Evolutionary conservation across 2,113 vertebrate genomes (phyloP).

Genomic region (Muntiacus muntjak): DNA sequence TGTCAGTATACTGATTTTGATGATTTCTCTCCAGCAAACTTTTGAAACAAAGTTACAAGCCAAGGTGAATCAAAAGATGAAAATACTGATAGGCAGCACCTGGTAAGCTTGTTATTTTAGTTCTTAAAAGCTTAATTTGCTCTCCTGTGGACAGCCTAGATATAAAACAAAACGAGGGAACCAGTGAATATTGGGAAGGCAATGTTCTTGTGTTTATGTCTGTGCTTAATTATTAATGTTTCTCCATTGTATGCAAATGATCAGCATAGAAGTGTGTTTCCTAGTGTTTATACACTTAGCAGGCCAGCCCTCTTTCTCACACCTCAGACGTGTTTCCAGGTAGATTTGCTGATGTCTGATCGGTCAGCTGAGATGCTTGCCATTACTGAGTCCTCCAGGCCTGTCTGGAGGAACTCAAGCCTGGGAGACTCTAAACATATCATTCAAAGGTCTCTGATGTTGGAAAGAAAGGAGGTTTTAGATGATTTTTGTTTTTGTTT

Average conservation of each 20-base stretch:
- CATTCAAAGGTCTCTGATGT: slow-evolving; percentile 46
- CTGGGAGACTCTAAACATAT: slow-evolving; percentile 37
- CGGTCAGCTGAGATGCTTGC: background rate
- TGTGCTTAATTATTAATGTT: background rate
- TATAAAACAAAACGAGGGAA: background rate
- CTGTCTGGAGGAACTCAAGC: slow-evolving; percentile 20
- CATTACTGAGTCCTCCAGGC: background rate
- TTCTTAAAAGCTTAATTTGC: background rate
- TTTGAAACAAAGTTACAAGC: slow-evolving; percentile 12
- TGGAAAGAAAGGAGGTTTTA: slow-evolving; percentile 51
- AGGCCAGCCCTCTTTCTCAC: background rate
- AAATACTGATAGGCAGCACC: background rate
- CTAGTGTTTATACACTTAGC: background rate
- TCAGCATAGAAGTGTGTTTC: background rate
- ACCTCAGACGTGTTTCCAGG: background rate
- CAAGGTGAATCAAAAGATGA: background rate
- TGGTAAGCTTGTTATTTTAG: background rate
- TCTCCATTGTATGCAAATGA: background rate
- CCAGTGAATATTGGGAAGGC: background rate
- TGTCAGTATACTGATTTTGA: background rate
- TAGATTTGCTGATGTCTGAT: background rate
- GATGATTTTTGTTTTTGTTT: slow-evolving; percentile 60
- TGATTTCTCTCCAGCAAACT: background rate
- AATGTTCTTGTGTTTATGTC: background rate
- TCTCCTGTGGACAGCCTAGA: background rate